A percentile compares a stretch with the other conserved stretches of the same genome.
Conservation (phyloP, 1,140 invertebrate species). For the Scaptomyza hsui region DNA sequence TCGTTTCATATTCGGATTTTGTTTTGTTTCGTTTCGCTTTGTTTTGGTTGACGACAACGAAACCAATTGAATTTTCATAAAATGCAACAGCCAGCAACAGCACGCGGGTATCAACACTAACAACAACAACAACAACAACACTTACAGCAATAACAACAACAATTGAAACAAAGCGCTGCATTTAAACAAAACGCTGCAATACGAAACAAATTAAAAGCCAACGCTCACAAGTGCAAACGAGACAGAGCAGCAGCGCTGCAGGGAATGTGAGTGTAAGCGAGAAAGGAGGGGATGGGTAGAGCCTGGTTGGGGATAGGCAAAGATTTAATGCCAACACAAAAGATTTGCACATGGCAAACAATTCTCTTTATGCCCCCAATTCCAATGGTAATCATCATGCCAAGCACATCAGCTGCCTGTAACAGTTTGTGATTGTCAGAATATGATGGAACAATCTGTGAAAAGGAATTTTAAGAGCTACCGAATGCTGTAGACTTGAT, state of each 20-base stretch:
- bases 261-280: neutral
- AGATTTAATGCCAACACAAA: slow-evolving; percentile 63
- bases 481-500: neutral
- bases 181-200: slow-evolving; percentile 80
- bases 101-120: slow-evolving; percentile 41
- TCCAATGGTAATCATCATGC: slow-evolving; percentile 38
- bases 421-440: slow-evolving; percentile 5
- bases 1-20: slow-evolving; percentile 16
- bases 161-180: slow-evolving; percentile 60
- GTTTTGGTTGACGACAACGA: slow-evolving; percentile 64
- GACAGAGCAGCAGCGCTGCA: neutral
- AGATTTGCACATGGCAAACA: slow-evolving; percentile 63
- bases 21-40: slow-evolving; percentile 42
- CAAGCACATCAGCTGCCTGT: slow-evolving; percentile 51
- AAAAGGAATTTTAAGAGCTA: slow-evolving; percentile 8
- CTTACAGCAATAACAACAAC: slow-evolving; percentile 38
- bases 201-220: slow-evolving; percentile 78
- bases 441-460: neutral
- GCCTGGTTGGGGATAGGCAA: slow-evolving; percentile 8
- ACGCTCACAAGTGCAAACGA: slow-evolving; percentile 17
- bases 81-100: slow-evolving; percentile 51
- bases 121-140: slow-evolving; percentile 42
- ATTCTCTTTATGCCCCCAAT: slow-evolving; percentile 51
- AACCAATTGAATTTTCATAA: slow-evolving; percentile 79
- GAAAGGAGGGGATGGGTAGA: neutral